A percentile compares a stretch with the other conserved stretches of the same genome.
Evolutionary conservation across 2,888 invertebrate genomes (phyloP).

Genomic region (Phrixothrix hirtus): DNA sequence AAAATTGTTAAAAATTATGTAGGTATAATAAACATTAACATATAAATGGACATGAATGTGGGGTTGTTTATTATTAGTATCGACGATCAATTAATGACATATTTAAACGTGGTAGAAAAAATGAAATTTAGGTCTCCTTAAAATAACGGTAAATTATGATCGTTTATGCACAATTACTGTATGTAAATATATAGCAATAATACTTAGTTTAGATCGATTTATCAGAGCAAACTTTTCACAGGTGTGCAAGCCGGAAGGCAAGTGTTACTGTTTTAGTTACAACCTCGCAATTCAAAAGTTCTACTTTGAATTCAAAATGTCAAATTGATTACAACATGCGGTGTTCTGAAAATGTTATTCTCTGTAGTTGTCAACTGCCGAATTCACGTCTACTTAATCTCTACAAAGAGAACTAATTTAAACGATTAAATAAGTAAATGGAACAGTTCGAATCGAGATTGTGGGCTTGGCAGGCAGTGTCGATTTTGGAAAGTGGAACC

Average conservation of each 20-base stretch:
- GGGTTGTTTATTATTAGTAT: not conserved
- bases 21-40: not conserved
- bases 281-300: slow-evolving; percentile 20
- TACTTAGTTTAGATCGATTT: slow-evolving; percentile 21
- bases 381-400: slow-evolving; percentile 25
- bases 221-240: slow-evolving; percentile 22
- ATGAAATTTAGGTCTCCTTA: slow-evolving; percentile 3
- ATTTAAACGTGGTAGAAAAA: slow-evolving; percentile 3
- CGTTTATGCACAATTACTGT: slow-evolving; percentile 17
- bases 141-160: slow-evolving; percentile 19
- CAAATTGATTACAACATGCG: slow-evolving; percentile 34
- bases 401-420: slow-evolving; percentile 29
- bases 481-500: slow-evolving; percentile 24
- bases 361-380: slow-evolving; percentile 24
- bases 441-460: slow-evolving; percentile 20
- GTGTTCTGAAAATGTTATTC: slow-evolving; percentile 29
- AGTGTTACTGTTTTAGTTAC: slow-evolving; percentile 23
- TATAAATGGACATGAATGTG: not conserved
- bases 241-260: slow-evolving; percentile 30
- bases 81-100: not conserved
- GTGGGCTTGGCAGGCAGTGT: slow-evolving; percentile 23
- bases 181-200: slow-evolving; percentile 24
- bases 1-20: not conserved
- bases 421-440: slow-evolving; percentile 31
- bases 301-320: slow-evolving; percentile 27